Conservation (phyloP, 2,113 vertebrate genomes). For the Clarias gariepinus region DNA sequence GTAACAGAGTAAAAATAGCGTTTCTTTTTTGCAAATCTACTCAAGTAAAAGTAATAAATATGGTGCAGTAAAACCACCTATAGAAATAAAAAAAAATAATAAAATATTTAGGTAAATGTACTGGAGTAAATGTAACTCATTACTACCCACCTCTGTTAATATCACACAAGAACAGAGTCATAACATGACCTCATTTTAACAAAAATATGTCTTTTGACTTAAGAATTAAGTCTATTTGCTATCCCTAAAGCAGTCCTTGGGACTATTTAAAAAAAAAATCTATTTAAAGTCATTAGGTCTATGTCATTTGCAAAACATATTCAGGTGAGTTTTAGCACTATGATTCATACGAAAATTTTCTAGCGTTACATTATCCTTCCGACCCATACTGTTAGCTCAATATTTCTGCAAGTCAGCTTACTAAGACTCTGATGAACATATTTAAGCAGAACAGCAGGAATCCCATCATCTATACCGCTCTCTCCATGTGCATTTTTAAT, state of each 20-base stretch:
- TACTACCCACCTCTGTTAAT: too few relatives aligned
- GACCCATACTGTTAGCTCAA: background rate
- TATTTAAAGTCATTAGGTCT: background rate
- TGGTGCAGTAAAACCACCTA: too few relatives aligned
- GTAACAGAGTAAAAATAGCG: too few relatives aligned
- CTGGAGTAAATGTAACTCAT: too few relatives aligned
- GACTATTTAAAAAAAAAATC: background rate
- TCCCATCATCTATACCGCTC: conserved; percentile 11
- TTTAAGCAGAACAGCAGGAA: conserved; percentile 7
- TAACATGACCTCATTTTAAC: background rate
- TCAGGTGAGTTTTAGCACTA: background rate
- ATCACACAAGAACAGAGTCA: background rate
- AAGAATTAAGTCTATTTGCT: background rate
- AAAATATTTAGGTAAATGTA: too few relatives aligned
- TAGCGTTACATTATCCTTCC: background rate
- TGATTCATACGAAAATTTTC: background rate
- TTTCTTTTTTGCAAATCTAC: too few relatives aligned
- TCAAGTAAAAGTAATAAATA: too few relatives aligned
- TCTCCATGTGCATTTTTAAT: conserved; percentile 24
- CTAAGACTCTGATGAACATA: background rate
- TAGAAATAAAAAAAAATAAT: too few relatives aligned
- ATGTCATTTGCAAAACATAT: background rate
- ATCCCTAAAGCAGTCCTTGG: background rate
- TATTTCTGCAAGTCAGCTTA: conserved; percentile 15
- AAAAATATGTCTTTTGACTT: background rate